Percentiles rank a stretch among this genome's conserved stretches.
These are phyloP conservation scores for Drosophila subsilvestris DNA, from an alignment of 2,888 invertebrate genomes.

Conservation along the genomic window DNA sequence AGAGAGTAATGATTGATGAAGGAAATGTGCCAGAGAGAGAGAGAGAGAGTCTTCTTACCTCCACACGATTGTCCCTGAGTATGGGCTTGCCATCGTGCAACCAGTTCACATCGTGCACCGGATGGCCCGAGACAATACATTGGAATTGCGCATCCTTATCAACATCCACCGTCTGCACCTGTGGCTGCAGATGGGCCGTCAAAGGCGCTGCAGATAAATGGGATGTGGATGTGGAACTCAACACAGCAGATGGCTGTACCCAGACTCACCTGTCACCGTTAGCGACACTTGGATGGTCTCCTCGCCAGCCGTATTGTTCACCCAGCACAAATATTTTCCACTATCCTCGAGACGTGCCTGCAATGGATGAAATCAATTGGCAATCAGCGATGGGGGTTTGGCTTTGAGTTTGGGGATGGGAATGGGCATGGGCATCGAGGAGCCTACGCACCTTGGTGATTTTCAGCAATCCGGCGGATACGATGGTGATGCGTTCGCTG, in stretches of 20 bases:
- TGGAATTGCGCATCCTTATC: slow-evolving; percentile 93
- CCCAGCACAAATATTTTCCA: slow-evolving; percentile 94
- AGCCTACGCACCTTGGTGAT: slow-evolving; percentile 86
- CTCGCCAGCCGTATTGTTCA: slow-evolving; percentile 94
- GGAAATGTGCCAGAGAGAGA: background rate
- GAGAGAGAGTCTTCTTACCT: slow-evolving; percentile 82
- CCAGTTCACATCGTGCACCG: slow-evolving; percentile 92
- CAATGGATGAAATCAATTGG: slow-evolving; percentile 55
- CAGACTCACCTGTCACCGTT: slow-evolving; percentile 88
- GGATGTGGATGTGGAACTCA: too few relatives aligned
- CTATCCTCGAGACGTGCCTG: slow-evolving; percentile 89
- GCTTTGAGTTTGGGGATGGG: too few relatives aligned
- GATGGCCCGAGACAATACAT: slow-evolving; percentile 94
- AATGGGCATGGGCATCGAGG: too few relatives aligned
- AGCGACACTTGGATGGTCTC: slow-evolving; percentile 91
- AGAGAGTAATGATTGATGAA: background rate
- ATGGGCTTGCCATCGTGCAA: slow-evolving; percentile 90
- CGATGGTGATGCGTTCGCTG: slow-evolving; percentile 86
- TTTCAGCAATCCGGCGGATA: slow-evolving; percentile 88
- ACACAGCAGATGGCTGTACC: too few relatives aligned
- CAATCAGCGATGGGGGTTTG: slow-evolving; percentile 33
- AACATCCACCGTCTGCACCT: slow-evolving; percentile 91
- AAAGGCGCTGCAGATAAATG: slow-evolving; percentile 87
- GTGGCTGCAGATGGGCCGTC: slow-evolving; percentile 91
- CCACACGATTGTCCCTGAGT: slow-evolving; percentile 86